phyloP scores from a whole-genome alignment of 2,888 invertebrate genomes.

The Periphyllus acericola region DNA sequence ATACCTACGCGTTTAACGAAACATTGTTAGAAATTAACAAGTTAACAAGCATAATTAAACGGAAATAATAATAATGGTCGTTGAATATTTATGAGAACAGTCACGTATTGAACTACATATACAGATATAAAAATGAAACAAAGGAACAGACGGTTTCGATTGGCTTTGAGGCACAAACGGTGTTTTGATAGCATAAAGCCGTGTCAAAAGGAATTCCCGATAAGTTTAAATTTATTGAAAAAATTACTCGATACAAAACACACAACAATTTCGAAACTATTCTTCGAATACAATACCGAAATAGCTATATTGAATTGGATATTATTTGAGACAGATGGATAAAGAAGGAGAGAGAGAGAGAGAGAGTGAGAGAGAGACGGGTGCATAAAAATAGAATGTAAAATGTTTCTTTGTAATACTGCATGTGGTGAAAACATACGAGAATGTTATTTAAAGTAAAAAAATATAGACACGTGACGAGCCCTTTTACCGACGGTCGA shows the following conservation, averaged over 20 bases:
- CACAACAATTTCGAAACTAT: neutral
- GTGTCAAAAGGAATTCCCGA: neutral
- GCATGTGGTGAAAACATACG: neutral
- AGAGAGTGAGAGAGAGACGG: no score
- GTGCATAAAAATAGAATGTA: no score
- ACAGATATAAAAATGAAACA: neutral
- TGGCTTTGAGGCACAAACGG: neutral
- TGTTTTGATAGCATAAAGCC: neutral
- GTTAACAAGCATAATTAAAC: neutral
- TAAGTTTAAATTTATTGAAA: neutral
- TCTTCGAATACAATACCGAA: neutral
- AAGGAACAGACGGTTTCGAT: neutral
- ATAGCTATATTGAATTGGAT: neutral
- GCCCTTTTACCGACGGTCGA: no score
- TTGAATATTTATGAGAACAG: neutral
- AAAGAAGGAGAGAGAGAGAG: no score
- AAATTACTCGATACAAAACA: neutral
- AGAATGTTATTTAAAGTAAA: neutral
- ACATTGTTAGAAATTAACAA: neutral
- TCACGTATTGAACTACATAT: neutral
- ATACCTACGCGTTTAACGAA: neutral
- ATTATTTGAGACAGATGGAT: no score
- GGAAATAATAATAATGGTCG: neutral
- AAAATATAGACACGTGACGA: neutral
- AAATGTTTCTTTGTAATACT: no score